phyloP scores from a whole-genome alignment of 2,797 vertebrate genomes.

The Coranthus polyacanthus region DNA sequence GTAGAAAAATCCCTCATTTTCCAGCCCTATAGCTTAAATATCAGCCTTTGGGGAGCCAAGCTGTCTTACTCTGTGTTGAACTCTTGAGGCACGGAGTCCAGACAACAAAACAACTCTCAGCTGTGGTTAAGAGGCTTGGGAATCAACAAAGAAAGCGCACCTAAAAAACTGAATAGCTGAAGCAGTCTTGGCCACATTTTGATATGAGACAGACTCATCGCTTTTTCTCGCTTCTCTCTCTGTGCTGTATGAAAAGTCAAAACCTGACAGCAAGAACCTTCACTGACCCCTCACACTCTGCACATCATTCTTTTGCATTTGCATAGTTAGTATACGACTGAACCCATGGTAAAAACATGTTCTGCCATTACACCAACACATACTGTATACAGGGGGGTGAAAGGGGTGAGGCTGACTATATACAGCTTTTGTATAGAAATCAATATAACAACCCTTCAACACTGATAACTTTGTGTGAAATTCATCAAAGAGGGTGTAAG shows the following conservation, averaged over 20 bases:
- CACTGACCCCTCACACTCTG: conserved; percentile 16
- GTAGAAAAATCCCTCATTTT: conserved; percentile 66
- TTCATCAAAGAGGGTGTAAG: no score
- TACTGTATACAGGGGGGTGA: no score
- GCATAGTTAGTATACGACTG: not conserved
- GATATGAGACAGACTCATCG: conserved; percentile 12
- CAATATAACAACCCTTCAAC: no score
- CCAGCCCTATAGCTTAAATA: conserved; percentile 67
- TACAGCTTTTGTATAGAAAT: no score
- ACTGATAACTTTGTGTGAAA: no score
- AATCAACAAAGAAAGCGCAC: conserved; percentile 47
- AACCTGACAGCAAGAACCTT: conserved; percentile 18
- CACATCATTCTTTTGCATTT: not conserved
- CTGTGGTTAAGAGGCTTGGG: conserved; percentile 63
- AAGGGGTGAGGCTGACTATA: no score
- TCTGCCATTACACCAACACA: no score
- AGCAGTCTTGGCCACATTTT: conserved; percentile 3
- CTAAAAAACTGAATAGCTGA: conserved; percentile 2
- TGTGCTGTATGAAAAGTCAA: conserved; percentile 13
- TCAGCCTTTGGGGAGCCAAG: conserved; percentile 54
- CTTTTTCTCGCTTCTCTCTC: not conserved
- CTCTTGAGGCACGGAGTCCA: conserved; percentile 52
- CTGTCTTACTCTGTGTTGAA: conserved; percentile 65
- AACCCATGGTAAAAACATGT: not conserved
- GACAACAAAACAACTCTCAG: conserved; percentile 71